Evolutionary conservation across 1,140 invertebrate species (phyloP).

Genomic region (Brachionus paranguensis): DNA sequence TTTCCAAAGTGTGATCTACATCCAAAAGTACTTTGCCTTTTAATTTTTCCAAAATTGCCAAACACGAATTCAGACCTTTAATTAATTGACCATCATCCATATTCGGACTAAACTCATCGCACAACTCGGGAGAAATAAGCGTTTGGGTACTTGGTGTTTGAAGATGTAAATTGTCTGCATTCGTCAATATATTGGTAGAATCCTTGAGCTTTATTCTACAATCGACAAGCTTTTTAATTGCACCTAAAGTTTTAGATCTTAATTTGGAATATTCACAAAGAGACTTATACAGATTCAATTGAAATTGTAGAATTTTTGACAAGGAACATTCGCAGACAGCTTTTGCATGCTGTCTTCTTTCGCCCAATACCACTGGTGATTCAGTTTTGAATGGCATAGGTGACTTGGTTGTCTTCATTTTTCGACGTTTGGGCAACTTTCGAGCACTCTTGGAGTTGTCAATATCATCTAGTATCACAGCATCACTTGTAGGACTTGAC

Average conservation of each 20-base stretch:
- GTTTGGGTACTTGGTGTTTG: conserved; percentile 10
- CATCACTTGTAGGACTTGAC: neutral
- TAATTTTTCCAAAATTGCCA: neutral
- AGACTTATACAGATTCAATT: neutral
- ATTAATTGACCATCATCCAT: neutral
- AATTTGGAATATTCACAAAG: neutral
- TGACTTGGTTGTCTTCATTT: neutral
- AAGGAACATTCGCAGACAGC: neutral
- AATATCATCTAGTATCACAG: neutral
- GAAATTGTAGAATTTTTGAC: conserved; percentile 16
- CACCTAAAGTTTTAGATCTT: neutral
- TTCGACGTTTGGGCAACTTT: neutral
- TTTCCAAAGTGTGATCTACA: neutral
- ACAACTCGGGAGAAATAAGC: neutral
- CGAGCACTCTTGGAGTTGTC: neutral
- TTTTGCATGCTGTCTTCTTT: neutral
- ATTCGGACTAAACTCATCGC: neutral
- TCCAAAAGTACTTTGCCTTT: neutral
- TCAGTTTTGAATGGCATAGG: neutral
- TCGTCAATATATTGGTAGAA: neutral
- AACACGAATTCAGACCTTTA: neutral
- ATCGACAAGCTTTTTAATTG: neutral
- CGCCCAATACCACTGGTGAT: neutral
- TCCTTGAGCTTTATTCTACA: conserved; percentile 4
- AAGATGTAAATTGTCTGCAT: conserved; percentile 16